phyloP scores from a whole-genome alignment of 2,888 invertebrate species.

The Brachylomia viminalis region DNA sequence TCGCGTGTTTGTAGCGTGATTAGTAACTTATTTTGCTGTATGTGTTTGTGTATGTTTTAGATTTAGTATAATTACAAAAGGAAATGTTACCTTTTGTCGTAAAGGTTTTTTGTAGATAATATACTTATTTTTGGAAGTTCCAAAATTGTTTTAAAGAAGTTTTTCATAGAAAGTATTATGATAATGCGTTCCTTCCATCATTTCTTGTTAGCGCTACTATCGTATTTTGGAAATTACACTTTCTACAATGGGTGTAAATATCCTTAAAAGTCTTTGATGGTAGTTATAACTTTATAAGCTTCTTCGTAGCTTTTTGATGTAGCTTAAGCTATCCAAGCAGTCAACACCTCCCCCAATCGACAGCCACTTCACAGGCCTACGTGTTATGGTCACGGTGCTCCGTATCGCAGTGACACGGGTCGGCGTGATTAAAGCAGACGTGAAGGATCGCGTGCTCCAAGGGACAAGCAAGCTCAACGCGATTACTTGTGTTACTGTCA shows the following conservation, averaged over 20 bases:
- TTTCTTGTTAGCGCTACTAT: background rate
- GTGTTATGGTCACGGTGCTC: constrained; percentile 12
- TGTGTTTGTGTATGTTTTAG: constrained; percentile 1
- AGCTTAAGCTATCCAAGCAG: constrained; percentile 1
- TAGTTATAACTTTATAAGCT: too few relatives aligned
- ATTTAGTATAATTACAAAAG: too few relatives aligned
- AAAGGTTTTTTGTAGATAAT: background rate
- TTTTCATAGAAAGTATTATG: background rate
- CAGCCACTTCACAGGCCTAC: background rate
- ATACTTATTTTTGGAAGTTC: background rate
- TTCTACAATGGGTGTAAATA: background rate
- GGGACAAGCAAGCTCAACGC: constrained; percentile 25
- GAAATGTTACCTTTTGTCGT: background rate
- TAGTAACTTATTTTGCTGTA: constrained; percentile 38
- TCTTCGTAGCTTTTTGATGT: background rate
- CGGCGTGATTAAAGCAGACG: constrained; percentile 42
- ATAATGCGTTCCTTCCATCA: background rate
- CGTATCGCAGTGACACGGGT: constrained; percentile 32
- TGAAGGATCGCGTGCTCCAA: constrained; percentile 19
- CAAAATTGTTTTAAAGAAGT: background rate
- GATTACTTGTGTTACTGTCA: constrained; percentile 28
- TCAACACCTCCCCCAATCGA: constrained; percentile 4
- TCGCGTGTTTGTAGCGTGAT: constrained; percentile 49
- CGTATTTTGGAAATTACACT: background rate
- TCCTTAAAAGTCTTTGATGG: background rate